Evolutionary conservation across 2,888 invertebrate species (phyloP).

Genomic region (Branchellion lobata): DNA sequence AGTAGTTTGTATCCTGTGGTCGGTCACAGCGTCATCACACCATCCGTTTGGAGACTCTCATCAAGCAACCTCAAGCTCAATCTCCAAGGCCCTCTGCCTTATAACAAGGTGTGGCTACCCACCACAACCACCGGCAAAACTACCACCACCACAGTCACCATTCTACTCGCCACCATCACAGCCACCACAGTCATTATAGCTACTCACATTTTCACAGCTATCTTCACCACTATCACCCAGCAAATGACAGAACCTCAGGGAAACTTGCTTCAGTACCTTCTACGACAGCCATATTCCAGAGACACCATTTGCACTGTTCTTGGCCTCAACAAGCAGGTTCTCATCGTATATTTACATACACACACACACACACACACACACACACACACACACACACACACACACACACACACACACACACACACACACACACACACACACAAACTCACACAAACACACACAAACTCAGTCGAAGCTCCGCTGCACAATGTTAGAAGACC

Average conservation of each 20-base stretch:
- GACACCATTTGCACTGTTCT: conserved; percentile 95
- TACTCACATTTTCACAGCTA: background rate
- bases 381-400: conserved; percentile 16
- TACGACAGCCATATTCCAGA: conserved; percentile 90
- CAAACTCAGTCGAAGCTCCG: conserved; percentile 72
- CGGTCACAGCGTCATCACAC: conserved; percentile 73
- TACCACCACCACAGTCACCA: too few relatives aligned
- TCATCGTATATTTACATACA: background rate
- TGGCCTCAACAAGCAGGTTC: conserved; percentile 83
- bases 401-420: conserved; percentile 3
- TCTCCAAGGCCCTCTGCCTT: conserved; percentile 79
- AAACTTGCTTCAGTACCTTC: conserved; percentile 79
- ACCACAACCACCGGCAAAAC: background rate
- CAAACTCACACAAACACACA: background rate
- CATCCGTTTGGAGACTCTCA: conserved; percentile 90
- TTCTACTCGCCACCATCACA: background rate
- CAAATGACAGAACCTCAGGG: conserved; percentile 86
- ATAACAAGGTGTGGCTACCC: conserved; percentile 74
- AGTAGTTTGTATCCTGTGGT: conserved; percentile 75
- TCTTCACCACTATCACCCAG: conserved; percentile 45
- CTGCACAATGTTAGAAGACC: conserved; percentile 86
- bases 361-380: conserved; percentile 11
- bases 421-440: conserved; percentile 15
- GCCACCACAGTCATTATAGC: background rate
- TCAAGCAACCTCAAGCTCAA: conserved; percentile 75